phyloP scores from a whole-genome alignment of 2,113 vertebrate species.

The Clarias magur region DNA sequence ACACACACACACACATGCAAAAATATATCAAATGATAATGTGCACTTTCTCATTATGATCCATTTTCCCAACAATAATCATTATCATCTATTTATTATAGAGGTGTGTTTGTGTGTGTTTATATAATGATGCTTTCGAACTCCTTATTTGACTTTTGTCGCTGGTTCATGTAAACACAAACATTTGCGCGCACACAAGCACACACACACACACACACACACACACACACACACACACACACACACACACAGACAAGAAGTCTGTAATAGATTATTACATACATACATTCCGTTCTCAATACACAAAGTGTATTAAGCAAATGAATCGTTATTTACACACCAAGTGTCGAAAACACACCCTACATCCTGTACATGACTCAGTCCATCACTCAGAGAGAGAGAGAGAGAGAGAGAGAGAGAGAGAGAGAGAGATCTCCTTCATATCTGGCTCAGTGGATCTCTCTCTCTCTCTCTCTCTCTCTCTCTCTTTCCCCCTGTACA shows the following conservation, averaged over 20 bases:
- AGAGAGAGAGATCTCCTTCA: too few species aligned
- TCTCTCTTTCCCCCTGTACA: not conserved
- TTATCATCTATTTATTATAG: not conserved
- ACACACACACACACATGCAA: not conserved
- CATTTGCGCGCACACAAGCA: not conserved
- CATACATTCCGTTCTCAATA: constrained; percentile 1
- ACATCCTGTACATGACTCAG: constrained; percentile 19
- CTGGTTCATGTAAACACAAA: constrained; percentile 4
- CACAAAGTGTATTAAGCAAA: not conserved
- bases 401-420: too few species aligned
- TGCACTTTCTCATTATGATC: not conserved
- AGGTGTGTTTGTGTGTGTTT: not conserved
- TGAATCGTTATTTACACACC: constrained; percentile 13
- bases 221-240: not conserved
- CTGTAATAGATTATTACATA: not conserved
- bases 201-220: not conserved
- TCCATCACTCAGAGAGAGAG: not conserved
- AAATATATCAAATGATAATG: not conserved
- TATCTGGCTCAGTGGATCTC: not conserved
- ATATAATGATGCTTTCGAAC: not conserved
- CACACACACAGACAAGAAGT: not conserved
- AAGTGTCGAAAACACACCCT: constrained; percentile 11
- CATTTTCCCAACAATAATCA: too few species aligned
- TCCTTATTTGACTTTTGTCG: constrained; percentile 8
- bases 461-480: not conserved